A percentile compares a stretch with the other conserved stretches of the same genome.
phyloP scores from a whole-genome alignment of 2,888 invertebrate genomes.

The Lissonota sp. region DNA sequence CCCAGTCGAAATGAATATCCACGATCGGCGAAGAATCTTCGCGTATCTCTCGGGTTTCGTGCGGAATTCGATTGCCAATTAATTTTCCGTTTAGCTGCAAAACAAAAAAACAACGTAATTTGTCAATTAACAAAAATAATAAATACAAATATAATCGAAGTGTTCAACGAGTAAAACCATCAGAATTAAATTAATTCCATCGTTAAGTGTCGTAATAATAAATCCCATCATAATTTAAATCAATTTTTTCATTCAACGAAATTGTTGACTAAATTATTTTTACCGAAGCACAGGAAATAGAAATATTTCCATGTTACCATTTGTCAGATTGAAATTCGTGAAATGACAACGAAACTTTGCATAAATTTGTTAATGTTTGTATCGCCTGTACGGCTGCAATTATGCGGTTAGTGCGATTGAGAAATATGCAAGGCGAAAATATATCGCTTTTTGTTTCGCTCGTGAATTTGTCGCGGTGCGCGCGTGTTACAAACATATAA shows the following conservation, averaged over 20 bases:
- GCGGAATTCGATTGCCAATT: background rate
- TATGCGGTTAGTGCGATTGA: background rate
- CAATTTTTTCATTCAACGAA: no score
- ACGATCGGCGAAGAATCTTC: background rate
- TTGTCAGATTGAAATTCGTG: background rate
- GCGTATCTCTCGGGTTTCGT: background rate
- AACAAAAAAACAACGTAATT: background rate
- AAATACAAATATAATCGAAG: background rate
- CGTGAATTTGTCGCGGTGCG: background rate
- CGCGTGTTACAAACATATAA: slow-evolving; percentile 24
- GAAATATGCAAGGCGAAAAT: background rate
- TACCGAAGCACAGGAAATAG: background rate
- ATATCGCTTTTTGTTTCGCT: slow-evolving; percentile 4
- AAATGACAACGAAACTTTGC: no score
- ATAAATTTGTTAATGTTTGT: background rate
- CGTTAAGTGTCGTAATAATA: no score
- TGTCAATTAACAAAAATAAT: background rate
- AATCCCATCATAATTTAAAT: no score
- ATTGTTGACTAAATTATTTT: background rate
- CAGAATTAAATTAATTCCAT: no score
- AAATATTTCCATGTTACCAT: background rate
- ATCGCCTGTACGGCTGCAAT: background rate
- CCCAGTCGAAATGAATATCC: background rate
- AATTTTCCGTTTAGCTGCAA: background rate
- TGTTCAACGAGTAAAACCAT: no score